A percentile compares a stretch with the other conserved stretches of the same genome.
Conservation (phyloP, 1,140 invertebrate species). For the Polypedilum pembai region DNA sequence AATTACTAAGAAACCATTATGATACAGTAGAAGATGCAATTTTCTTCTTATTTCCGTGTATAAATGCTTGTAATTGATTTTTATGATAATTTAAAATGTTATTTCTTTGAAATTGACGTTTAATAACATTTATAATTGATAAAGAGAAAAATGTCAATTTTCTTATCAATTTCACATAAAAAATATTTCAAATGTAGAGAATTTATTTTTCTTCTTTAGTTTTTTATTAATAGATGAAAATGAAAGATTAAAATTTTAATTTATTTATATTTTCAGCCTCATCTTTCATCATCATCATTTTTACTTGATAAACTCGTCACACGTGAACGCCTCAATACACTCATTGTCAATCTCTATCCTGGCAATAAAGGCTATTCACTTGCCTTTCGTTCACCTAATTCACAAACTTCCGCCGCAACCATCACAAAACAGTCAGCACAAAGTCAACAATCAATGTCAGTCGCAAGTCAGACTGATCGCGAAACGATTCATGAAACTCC, state of each 20-base stretch:
- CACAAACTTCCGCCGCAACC: conserved; percentile 45
- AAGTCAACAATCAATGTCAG: conserved; percentile 13
- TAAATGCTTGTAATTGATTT: no score
- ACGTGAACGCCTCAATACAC: conserved; percentile 75
- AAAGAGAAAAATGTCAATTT: background rate
- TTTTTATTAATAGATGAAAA: no score
- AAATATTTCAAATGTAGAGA: no score
- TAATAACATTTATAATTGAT: no score
- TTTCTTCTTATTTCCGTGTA: no score
- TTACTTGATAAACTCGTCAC: conserved; percentile 76
- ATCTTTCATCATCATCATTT: conserved; percentile 48
- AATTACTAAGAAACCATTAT: no score
- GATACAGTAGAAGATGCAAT: no score
- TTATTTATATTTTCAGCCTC: background rate
- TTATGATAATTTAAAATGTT: no score
- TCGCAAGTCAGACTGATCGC: conserved; percentile 31
- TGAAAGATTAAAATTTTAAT: no score
- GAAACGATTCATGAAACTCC: conserved; percentile 48
- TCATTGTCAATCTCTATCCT: conserved; percentile 84
- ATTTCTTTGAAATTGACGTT: no score
- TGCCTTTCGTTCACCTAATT: conserved; percentile 60
- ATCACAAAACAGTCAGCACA: conserved; percentile 33
- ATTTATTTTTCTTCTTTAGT: no score
- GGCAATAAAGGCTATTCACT: conserved; percentile 87
- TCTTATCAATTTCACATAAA: background rate